Base-by-base conservation (phyloP, 1,140 invertebrate genomes). In the Pogonus chalceus region DNA sequence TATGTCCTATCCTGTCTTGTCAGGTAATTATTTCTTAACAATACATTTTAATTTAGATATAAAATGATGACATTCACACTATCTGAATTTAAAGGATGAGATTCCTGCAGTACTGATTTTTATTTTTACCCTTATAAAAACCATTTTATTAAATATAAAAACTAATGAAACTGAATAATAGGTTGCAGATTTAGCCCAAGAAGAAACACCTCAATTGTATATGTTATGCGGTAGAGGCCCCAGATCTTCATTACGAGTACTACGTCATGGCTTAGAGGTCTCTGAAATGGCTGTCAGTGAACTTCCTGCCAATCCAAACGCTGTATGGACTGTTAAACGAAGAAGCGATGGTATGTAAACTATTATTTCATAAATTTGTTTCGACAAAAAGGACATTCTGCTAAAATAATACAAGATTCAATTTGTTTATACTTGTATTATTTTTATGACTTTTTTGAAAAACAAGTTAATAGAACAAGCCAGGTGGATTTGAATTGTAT, bases 281-380 rank as follows among this genome's bases (percentile, higher is more conserved):
- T 93, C 94, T 0, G 97, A 99, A 75, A 99, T 99, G 96, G 97
- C 96, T 61, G 95, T 99, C 2, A 98, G 95, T 47, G 96, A 99
- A 72, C 74, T 99, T 57, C 97, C 97, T 12, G 96, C 96, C 69
- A 98, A 96, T 71, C 97, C 97, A 9, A 99, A 97, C 76, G 96
- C 96, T 65, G 97, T 99, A 3, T 99, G 97, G 97, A 99, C 97
- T 24, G 96, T 99, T 1, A 96, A 97, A 71, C 82, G 88, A 67
- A 85, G 92, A 71, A 82, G 88, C 68, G 96, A 99, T 78, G 94
- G 92, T 95, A 74, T 83, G 80, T 79, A 64, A n/a, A 18, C 20
- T 20, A 31, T 31, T 31, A 4, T 31, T 47, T 49, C n/a, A n/a
- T n/a, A n/a, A n/a, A n/a, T n/a, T n/a, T n/a, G n/a, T n/a, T n/a